Conservation (phyloP, 2,797 vertebrate genomes). For the Sciurus vulgaris region DNA sequence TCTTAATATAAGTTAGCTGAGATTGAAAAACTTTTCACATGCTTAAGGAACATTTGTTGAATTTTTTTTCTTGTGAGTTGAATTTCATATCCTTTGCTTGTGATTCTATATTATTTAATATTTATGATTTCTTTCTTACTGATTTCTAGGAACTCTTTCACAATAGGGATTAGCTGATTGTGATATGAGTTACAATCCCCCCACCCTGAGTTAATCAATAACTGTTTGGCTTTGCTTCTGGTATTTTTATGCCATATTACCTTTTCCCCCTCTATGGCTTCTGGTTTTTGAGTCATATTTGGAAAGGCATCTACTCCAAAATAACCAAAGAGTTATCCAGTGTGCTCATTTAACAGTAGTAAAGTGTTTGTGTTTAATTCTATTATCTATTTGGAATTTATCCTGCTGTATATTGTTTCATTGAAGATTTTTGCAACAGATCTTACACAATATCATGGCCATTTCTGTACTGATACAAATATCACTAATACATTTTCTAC, state of each 20-base stretch:
- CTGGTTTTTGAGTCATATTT: conserved; percentile 14
- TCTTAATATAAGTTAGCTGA: neutral
- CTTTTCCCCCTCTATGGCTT: neutral
- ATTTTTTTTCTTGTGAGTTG: neutral
- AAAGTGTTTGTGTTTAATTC: conserved; percentile 13
- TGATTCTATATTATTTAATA: neutral
- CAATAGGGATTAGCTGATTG: neutral
- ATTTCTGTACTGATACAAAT: neutral
- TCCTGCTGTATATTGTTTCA: neutral
- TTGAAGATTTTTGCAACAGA: neutral
- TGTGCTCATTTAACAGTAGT: neutral
- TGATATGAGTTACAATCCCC: neutral
- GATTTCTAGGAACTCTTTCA: neutral
- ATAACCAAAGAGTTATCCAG: neutral
- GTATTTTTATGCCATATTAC: neutral
- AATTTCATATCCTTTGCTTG: neutral
- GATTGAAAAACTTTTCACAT: neutral
- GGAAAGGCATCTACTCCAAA: neutral
- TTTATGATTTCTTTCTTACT: neutral
- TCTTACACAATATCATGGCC: neutral
- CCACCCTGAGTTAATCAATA: neutral
- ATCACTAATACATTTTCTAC: neutral
- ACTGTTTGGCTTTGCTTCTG: conserved; percentile 6
- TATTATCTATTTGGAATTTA: neutral
- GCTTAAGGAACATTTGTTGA: neutral